phyloP scores from a whole-genome alignment of 2,797 vertebrate species.

The Eupleurogrammus muticus region DNA sequence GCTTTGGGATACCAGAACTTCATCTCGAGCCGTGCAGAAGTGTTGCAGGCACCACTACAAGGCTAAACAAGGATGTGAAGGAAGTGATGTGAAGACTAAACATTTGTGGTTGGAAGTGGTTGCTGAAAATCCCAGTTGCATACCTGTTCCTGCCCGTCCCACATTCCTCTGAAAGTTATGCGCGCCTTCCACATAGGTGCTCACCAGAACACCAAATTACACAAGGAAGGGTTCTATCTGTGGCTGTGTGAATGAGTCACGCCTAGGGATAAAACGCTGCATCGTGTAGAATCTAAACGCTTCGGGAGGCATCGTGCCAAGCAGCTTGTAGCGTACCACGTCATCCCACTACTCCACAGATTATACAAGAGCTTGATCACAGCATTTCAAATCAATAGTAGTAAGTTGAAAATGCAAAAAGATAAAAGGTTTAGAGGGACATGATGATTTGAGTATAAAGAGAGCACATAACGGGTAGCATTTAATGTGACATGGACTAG shows the following conservation, averaged over 20 bases:
- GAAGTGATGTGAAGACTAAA: constrained; percentile 58
- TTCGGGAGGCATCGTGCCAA: constrained; percentile 40
- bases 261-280: constrained; percentile 39
- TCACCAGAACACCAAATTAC: constrained; percentile 5
- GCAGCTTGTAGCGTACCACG: constrained; percentile 31
- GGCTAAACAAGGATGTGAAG: constrained; percentile 48
- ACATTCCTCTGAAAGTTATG: constrained; percentile 29
- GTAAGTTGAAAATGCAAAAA: constrained; percentile 17
- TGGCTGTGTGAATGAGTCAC: constrained; percentile 36
- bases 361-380: constrained; percentile 50
- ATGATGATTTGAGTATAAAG: constrained; percentile 17
- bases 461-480: constrained; percentile 9
- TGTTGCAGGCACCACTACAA: constrained; percentile 35
- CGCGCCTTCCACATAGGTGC: constrained; percentile 8
- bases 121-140: constrained; percentile 39
- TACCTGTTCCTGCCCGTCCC: constrained; percentile 45
- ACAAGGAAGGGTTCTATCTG: constrained; percentile 31
- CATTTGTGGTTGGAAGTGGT: constrained; percentile 43
- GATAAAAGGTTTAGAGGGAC: constrained; percentile 14
- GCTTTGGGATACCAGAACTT: constrained; percentile 13
- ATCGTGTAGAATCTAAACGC: constrained; percentile 60
- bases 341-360: constrained; percentile 32
- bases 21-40: constrained; percentile 26
- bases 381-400: constrained; percentile 33
- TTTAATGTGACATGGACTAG: constrained; percentile 9